phyloP scores from a whole-genome alignment of 37 sponge, comb jelly and placozoan species.

The Beroe ovata region DNA sequence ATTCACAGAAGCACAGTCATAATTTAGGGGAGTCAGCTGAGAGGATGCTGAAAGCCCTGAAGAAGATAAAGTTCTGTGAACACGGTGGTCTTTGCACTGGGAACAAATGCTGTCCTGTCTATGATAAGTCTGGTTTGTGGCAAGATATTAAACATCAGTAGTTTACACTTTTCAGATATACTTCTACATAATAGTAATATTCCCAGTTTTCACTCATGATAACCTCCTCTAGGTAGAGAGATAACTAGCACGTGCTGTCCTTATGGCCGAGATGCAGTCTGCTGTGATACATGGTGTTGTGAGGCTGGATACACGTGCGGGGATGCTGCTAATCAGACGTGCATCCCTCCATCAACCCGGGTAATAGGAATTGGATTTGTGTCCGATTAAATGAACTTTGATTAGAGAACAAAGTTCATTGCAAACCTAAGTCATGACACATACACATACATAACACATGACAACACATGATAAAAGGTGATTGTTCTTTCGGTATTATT shows the following conservation, averaged over 20 bases:
- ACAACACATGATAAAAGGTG: too few species aligned
- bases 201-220: not conserved
- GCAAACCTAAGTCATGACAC: too few species aligned
- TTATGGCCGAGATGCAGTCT: not conserved
- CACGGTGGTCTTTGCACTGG: slow-evolving; percentile 8
- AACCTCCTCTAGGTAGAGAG: not conserved
- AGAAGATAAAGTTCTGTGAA: not conserved
- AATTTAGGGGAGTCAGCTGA: not conserved
- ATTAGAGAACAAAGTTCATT: too few species aligned
- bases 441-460: too few species aligned
- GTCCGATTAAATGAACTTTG: too few species aligned
- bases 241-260: not conserved
- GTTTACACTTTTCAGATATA: not conserved
- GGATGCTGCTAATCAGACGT: not conserved
- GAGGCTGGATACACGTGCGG: slow-evolving; percentile 8
- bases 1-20: too few species aligned
- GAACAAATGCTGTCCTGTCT: slow-evolving; percentile 3
- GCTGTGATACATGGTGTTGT: slow-evolving; percentile 45
- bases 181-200: not conserved
- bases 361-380: not conserved
- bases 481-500: too few species aligned
- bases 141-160: too few species aligned
- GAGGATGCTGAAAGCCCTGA: not conserved
- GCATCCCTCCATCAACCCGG: not conserved
- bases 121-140: not conserved